Evolutionary conservation across 2,888 invertebrate species (phyloP), one percentile per base, ranked within the genome.

Genomic region (Conomelus anceps): DNA sequence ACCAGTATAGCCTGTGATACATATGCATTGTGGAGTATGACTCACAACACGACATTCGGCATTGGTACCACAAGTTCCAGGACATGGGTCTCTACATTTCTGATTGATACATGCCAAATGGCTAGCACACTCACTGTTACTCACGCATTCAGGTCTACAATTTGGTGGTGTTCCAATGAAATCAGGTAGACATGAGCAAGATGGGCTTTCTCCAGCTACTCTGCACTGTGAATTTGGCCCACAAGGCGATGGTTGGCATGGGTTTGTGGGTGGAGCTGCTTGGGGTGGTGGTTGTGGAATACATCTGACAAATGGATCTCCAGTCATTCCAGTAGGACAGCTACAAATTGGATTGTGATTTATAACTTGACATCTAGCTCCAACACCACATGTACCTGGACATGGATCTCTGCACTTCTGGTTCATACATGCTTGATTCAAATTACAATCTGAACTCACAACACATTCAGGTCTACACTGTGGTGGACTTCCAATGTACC

Each of bases 331-430:
- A 23, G 93, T 92, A 17, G 94, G 93, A 92, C 96, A 96, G 9
- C 94, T 93, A 91, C 96, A 95, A 91, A 94, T 94, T 1, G 95
- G 94, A 89, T 94, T 94, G 91, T 95, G 95, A 90, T 94, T 94
- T 29, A 94, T 93, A 13, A 95, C 94, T 88, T 94, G 93, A 91
- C 97, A 97, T 91, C 94, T 94, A 11, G 97, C 96, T 91, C 95
- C 94, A 88, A 95, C 94, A 24, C 97, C 97, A 92, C 97, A 97
- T 22, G 96, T 94, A 26, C 96, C 96, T 22, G 95, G 94, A 92
- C 97, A 97, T 20, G 97, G 97, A 93, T 97, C 96, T 90, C 95
- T 95, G 92, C 97, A 97, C 93, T 96, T 96, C 91, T 96, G 95
- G 92, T 96, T 96, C 89, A 95, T 95, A 92, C 97, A 97, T 0